phyloP scores from a whole-genome alignment of 2,888 invertebrate species.

The Cetonia aurata region DNA sequence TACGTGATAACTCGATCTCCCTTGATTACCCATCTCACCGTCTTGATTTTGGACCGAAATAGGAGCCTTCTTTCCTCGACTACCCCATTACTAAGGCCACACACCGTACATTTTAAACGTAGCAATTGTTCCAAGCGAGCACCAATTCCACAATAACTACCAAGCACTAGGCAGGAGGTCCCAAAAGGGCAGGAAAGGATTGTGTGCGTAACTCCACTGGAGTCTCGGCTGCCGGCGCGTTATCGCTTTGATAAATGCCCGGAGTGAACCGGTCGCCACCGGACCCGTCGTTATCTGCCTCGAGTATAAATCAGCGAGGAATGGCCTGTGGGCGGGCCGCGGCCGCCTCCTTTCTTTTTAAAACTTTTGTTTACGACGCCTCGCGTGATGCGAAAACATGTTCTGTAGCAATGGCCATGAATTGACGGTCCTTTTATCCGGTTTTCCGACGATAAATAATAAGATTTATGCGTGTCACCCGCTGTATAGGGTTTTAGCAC shows the following conservation, averaged over 20 bases:
- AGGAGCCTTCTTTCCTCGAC: no score
- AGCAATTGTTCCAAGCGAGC: no score
- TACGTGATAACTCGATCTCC: no score
- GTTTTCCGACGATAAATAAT: not conserved
- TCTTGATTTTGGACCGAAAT: no score
- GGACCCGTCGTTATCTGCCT: constrained; percentile 30
- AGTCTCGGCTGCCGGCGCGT: constrained; percentile 7
- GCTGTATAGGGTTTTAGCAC: no score
- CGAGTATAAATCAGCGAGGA: constrained; percentile 15
- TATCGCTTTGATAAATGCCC: constrained; percentile 38
- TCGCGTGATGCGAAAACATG: constrained; percentile 34
- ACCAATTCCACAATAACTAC: no score
- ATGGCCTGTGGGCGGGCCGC: not conserved
- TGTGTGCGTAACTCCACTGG: no score
- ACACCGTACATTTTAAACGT: no score
- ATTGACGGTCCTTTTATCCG: constrained; percentile 15
- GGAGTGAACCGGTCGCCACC: constrained; percentile 31
- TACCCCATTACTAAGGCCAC: no score
- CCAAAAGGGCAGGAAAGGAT: no score
- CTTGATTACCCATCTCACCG: no score
- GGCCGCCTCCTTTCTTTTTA: constrained; percentile 22
- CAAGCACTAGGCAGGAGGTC: no score
- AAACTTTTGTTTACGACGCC: constrained; percentile 36
- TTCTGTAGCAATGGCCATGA: constrained; percentile 21
- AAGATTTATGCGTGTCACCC: not conserved